Base-by-base conservation (phyloP, 1,140 invertebrate species). In the Drosophila arizonae region DNA sequence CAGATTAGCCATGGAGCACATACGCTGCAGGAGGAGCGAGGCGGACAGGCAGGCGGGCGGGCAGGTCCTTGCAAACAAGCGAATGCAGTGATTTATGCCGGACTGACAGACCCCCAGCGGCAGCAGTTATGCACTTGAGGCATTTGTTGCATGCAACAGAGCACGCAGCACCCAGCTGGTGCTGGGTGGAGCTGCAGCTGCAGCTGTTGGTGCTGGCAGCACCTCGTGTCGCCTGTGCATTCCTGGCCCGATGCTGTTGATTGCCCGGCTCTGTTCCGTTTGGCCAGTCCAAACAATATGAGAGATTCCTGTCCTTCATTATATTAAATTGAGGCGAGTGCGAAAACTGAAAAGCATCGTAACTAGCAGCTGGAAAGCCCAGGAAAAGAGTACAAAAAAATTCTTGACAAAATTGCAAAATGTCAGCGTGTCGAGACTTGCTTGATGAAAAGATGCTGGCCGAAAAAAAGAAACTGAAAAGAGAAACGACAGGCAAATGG, bases 71-170 rank as follows among this genome's bases (percentile, higher is more conserved):
- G 56, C 46, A 41, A 72, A 69, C 77, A 86, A 86, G 81, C 81
- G 86, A 86, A 86, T 86, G 82, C 82, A 80, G 80, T 87, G 82
- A 87, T 87, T 86, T 87, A 86, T 86, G 79, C 82, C 81, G 48
- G 39, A 62, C 70, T 60, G 65, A 71, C 60, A 52, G 62, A 56
- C 36, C 36, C 69, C 52, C 50, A 45, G 28, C 50, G 52, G 63
- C 82, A 76, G 82, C 64, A 65, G 76, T 87, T 86, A 87, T 86
- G 82, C 82, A 86, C 84, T 86, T 75, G 76, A 87, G 82, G 82
- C 82, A 87, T 87, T 87, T 87, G 84, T 87, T 87, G 82, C 84
- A 87, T 88, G 82, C 82, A 72, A 76, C 68, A 54, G 17, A 33
- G 28, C 17, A 39, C 55, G 41, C 50, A 52, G 15, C 43, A 6